Base-by-base conservation (phyloP, 2,888 invertebrate genomes). In the Gonocerus acuteangulatus region DNA sequence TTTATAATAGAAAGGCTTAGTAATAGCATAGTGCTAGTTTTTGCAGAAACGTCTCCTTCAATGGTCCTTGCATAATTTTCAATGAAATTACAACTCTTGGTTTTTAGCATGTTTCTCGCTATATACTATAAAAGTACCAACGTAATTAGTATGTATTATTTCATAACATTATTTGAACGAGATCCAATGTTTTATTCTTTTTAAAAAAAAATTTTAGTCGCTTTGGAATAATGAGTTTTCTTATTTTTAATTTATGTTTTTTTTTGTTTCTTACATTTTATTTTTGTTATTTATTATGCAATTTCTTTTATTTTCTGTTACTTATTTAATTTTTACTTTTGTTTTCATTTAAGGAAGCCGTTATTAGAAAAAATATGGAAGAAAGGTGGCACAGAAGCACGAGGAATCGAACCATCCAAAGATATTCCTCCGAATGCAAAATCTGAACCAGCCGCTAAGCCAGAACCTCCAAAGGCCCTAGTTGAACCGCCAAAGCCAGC, bases 281-380 rank as follows among this genome's bases (percentile, higher is more conserved):
- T 27, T 27, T 18, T 49, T 32, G 23, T 18, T 15, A 2, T 32
- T 34, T 49, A 34, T 34, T 34, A 18, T 32, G 13, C 32, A 32
- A 34, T 49, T 11, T 49, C 18, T 18, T 19, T 16, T 49, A 11
- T 0, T 11, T 16, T 19, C 18, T 13, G 11, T 48, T 16, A 27
- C 13, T 6, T 21, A 23, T 22, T 23, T 48, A 23, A 18, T 27
- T 16, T 27, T 27, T 48, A 18, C n/a, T 11, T 48, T 27, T 48
- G 22, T 48, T 48, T 11, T 51, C 34, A 19, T 51, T 51, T 11
- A 51, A 51, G 51, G 51, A 51, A 34, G 51, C 51, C 51, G 36
- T 51, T 51, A 51, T 18, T 51, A 4, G 27, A 34, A 51, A 51
- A 51, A 34, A 15, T 48, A 27, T 48, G 23, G 16, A 48, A 48